phyloP scores from a whole-genome alignment of 2,113 vertebrate genomes.

The Hemiprocne comata region DNA sequence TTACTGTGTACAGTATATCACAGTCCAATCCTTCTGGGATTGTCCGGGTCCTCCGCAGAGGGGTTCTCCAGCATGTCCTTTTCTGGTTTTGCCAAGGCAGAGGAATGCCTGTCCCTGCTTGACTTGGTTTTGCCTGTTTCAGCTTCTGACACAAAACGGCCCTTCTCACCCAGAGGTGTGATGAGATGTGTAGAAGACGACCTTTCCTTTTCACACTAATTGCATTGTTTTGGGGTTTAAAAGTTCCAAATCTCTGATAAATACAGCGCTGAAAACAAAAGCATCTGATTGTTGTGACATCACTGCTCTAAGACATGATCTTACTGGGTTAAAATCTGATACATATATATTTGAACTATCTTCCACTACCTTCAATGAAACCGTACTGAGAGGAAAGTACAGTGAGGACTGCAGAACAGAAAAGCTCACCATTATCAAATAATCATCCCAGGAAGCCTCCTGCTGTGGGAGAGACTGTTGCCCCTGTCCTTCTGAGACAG shows the following conservation, averaged over 20 bases:
- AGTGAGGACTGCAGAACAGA: neutral
- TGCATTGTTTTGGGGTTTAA: neutral
- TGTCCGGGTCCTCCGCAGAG: neutral
- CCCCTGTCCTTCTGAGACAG: neutral
- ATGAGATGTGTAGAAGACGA: neutral
- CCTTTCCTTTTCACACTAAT: neutral
- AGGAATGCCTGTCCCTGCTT: conserved; percentile 12
- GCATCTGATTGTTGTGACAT: neutral
- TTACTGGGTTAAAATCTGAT: neutral
- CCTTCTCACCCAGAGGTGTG: neutral
- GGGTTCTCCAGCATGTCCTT: conserved; percentile 19
- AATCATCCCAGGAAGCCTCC: neutral
- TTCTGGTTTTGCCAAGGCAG: conserved; percentile 36
- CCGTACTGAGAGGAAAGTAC: neutral
- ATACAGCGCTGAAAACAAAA: neutral
- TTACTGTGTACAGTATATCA: conserved; percentile 11
- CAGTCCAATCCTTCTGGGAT: neutral
- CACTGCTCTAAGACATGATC: neutral
- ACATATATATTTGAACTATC: neutral
- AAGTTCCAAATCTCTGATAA: neutral
- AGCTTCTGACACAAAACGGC: neutral
- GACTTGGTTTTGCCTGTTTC: neutral
- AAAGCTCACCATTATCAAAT: neutral
- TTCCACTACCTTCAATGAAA: neutral
- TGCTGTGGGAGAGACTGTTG: neutral